A percentile compares a stretch with the other conserved stretches of the same genome.
Conservation (phyloP, 64 coral and sea anemone genomes). For the Montipora efflorescens region DNA sequence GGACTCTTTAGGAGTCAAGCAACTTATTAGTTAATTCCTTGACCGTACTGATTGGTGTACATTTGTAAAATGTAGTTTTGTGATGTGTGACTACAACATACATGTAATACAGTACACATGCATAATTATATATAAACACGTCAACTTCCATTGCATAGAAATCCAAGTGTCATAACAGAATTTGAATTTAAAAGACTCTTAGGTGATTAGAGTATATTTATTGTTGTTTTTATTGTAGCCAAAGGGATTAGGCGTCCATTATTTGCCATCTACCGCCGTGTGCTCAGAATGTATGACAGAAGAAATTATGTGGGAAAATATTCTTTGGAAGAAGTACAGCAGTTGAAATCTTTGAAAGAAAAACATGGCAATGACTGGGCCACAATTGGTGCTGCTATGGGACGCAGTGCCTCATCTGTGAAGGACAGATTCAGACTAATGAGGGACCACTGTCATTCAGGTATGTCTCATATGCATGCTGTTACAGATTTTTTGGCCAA, state of each 20-base stretch:
- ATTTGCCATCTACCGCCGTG: conserved; percentile 98
- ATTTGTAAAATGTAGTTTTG: no score
- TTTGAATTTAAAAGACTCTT: no score
- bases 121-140: no score
- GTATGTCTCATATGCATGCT: conserved; percentile 13
- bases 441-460: conserved; percentile 92
- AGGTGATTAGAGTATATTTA: not conserved
- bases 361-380: conserved; percentile 99
- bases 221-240: conserved; percentile 47
- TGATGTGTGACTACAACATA: no score
- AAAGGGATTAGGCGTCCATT: conserved; percentile 96
- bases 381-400: conserved; percentile 93
- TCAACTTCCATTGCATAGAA: not conserved
- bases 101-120: no score
- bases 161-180: no score
- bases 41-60: no score
- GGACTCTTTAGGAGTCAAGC: no score
- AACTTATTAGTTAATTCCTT: no score
- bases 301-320: conserved; percentile 97
- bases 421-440: conserved; percentile 95
- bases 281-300: conserved; percentile 95
- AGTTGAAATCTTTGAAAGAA: conserved; percentile 87
- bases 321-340: conserved; percentile 87
- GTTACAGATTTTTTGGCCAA: not conserved
- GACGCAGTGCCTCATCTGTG: conserved; percentile 96